Percentiles rank a stretch among this genome's conserved stretches.
These are phyloP conservation scores for Axea sp. DNA, from an alignment of 2,888 invertebrate species.

Conservation along the genomic window DNA sequence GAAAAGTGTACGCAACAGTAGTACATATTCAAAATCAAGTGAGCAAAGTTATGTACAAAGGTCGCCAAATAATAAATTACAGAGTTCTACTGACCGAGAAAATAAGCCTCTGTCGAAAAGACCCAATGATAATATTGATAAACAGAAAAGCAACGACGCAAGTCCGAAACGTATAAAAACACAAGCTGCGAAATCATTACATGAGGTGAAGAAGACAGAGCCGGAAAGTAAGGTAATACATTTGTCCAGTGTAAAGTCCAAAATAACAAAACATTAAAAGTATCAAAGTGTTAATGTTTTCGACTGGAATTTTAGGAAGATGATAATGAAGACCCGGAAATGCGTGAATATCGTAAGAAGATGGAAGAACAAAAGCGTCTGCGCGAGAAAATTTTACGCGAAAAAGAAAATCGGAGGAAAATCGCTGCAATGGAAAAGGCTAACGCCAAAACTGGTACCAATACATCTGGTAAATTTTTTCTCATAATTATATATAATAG, in stretches of 20 bases:
- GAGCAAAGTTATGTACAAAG: conserved; percentile 67
- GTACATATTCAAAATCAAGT: conserved; percentile 67
- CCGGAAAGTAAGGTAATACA: conserved; percentile 67
- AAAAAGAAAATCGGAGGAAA: conserved; percentile 79
- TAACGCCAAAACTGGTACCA: conserved; percentile 62
- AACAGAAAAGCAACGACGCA: conserved; percentile 63
- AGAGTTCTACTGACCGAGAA: conserved; percentile 55
- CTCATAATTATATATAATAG: too few species aligned
- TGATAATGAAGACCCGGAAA: conserved; percentile 78
- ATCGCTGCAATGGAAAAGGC: conserved; percentile 75
- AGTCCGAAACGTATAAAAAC: conserved; percentile 69
- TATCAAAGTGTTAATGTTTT: too few species aligned
- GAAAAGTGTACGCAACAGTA: conserved; percentile 64
- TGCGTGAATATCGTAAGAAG: conserved; percentile 79
- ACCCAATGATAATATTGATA: conserved; percentile 64
- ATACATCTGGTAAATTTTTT: conserved; percentile 64
- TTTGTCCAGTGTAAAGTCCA: too few species aligned
- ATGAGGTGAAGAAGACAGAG: conserved; percentile 32
- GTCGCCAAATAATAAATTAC: conserved; percentile 61
- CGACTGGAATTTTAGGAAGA: too few species aligned
- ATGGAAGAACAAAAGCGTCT: conserved; percentile 80
- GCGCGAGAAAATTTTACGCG: conserved; percentile 78
- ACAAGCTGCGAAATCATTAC: conserved; percentile 3
- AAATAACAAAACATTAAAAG: too few species aligned
- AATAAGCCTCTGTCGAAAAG: conserved; percentile 66